Conservation (phyloP, 1,140 invertebrate species). For the Fopius arisanus region DNA sequence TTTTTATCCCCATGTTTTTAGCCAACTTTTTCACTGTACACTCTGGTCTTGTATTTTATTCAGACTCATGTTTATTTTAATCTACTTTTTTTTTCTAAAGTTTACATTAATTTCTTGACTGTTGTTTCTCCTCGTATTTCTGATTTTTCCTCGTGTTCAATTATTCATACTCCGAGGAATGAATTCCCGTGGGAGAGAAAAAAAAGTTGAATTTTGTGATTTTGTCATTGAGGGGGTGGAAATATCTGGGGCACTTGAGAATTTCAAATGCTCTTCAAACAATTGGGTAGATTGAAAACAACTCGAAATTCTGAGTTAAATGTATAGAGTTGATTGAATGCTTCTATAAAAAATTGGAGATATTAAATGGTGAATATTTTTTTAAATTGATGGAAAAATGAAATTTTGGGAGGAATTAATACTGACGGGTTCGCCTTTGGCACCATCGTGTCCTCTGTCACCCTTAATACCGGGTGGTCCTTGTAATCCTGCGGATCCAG, state of each 20-base stretch:
- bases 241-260: neutral
- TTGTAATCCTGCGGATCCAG: slow-evolving; percentile 76
- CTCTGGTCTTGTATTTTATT: slow-evolving; percentile 2
- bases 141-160: neutral
- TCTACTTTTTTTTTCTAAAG: neutral
- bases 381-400: too few relatives aligned
- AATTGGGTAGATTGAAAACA: too few relatives aligned
- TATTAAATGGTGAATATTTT: too few relatives aligned
- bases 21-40: neutral
- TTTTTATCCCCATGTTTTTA: neutral
- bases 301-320: too few relatives aligned
- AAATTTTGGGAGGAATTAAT: slow-evolving; percentile 34
- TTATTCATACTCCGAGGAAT: neutral
- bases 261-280: neutral
- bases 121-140: neutral
- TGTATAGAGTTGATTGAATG: too few relatives aligned
- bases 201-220: neutral
- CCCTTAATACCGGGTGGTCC: slow-evolving; percentile 90
- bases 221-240: neutral
- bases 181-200: neutral
- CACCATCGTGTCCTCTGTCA: slow-evolving; percentile 83
- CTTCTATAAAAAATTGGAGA: too few relatives aligned
- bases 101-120: slow-evolving; percentile 7
- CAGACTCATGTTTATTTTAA: neutral
- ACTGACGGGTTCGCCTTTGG: slow-evolving; percentile 88